Evolutionary conservation across 2,113 vertebrate species (phyloP).

Genomic region (Acrocephalus arundinaceus): DNA sequence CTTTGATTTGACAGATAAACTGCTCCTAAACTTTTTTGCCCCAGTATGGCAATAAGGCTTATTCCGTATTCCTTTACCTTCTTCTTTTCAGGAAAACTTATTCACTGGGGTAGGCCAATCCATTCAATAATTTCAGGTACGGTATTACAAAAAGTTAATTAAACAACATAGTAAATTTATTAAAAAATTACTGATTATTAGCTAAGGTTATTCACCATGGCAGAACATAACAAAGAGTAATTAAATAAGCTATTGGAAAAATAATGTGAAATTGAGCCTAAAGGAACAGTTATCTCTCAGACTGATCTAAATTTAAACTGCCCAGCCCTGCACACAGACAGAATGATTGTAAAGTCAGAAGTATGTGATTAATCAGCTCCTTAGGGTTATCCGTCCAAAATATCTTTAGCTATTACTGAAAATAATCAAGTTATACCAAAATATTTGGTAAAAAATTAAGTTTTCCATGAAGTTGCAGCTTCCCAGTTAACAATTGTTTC

Average conservation of each 20-base stretch:
- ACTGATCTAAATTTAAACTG: slow-evolving; percentile 4
- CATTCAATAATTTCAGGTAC: not conserved
- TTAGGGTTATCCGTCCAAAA: not conserved
- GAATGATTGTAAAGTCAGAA: not conserved
- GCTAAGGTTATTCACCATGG: not conserved
- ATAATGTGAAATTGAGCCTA: not conserved
- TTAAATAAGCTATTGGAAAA: slow-evolving; percentile 11
- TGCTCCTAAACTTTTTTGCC: not conserved
- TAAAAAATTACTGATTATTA: not conserved
- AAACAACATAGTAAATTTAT: not conserved
- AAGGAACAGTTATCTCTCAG: not conserved
- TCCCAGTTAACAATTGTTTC: not conserved
- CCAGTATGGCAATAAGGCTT: not conserved
- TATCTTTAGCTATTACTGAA: not conserved
- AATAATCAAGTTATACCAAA: not conserved
- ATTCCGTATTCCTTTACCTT: not conserved
- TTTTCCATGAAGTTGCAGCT: not conserved
- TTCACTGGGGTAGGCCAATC: not conserved
- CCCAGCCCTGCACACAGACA: not conserved
- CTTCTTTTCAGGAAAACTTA: not conserved
- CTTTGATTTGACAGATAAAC: not conserved
- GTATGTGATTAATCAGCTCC: not conserved
- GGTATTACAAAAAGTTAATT: slow-evolving; percentile 2
- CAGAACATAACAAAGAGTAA: not conserved
- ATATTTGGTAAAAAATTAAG: not conserved